Evolutionary conservation across 2,113 vertebrate species (phyloP).

Genomic region (Neoarius graeffei): DNA sequence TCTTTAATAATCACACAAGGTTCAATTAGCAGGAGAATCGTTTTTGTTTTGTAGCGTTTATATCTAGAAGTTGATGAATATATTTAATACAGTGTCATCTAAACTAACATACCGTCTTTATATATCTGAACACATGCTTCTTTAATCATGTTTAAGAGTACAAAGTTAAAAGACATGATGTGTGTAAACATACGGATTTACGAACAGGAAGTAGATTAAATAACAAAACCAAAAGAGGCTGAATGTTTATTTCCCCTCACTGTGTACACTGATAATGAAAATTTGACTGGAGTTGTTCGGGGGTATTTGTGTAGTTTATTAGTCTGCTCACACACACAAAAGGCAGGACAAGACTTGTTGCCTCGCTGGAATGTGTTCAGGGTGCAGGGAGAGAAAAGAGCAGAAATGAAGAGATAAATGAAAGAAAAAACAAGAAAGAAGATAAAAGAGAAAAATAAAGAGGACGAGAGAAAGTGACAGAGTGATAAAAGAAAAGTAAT

Average conservation of each 20-base stretch:
- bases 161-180: neutral
- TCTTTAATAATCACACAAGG: too few species aligned
- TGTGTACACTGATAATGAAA: too few species aligned
- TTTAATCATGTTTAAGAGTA: too few species aligned
- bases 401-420: neutral
- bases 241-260: neutral
- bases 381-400: neutral
- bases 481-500: too few species aligned
- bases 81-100: too few species aligned
- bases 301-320: too few species aligned
- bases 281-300: too few species aligned
- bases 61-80: too few species aligned
- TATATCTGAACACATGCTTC: too few species aligned
- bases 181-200: neutral
- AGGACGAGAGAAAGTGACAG: neutral
- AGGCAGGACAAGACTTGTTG: slow-evolving; percentile 1
- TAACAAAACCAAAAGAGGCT: neutral
- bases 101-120: too few species aligned
- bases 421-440: neutral
- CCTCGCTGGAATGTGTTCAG: slow-evolving; percentile 1
- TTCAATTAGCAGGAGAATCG: too few species aligned
- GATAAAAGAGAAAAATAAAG: neutral
- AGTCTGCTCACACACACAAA: neutral
- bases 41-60: too few species aligned
- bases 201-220: neutral